Conservation (phyloP, 1,140 invertebrate species). For the Dinoponera quadriceps region DNA sequence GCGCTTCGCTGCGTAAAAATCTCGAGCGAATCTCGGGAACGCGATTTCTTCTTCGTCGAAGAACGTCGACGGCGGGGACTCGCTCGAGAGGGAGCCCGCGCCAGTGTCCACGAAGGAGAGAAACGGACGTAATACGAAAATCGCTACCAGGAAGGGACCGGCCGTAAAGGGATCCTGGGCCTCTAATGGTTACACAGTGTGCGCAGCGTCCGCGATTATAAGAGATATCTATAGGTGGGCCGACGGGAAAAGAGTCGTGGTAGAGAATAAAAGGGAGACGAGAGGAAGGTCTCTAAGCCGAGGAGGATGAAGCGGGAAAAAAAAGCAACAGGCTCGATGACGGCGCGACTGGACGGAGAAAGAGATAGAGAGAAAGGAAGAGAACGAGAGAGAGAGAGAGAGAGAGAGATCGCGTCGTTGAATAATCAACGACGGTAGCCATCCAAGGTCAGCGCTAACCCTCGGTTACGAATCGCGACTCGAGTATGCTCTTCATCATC, state of each 20-base stretch:
- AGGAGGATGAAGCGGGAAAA: neutral
- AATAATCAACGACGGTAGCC: conserved; percentile 43
- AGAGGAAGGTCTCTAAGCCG: conserved; percentile 22
- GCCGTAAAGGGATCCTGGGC: conserved; percentile 32
- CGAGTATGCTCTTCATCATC: conserved; percentile 1
- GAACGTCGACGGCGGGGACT: neutral
- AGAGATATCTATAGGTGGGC: conserved; percentile 2
- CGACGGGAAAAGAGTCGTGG: conserved; percentile 3
- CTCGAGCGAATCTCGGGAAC: neutral
- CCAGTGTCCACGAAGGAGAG: conserved; percentile 29
- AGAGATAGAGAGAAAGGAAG: neutral
- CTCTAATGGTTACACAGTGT: conserved; percentile 49
- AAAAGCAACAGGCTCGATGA: conserved; percentile 4
- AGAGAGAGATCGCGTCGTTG: neutral
- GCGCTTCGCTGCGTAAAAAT: no score
- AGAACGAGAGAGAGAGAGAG: neutral
- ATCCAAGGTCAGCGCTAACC: conserved; percentile 6
- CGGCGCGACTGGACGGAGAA: neutral
- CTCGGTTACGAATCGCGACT: conserved; percentile 27
- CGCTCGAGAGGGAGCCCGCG: neutral
- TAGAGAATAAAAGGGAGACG: conserved; percentile 32
- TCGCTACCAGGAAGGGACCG: conserved; percentile 49
- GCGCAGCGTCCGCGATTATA: conserved; percentile 35
- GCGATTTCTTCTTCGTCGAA: conserved; percentile 16
- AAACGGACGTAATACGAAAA: conserved; percentile 54